These are phyloP conservation scores for Acrossocheilus fasciatus DNA, from an alignment of 2,797 vertebrate genomes.

Conservation along the genomic window DNA sequence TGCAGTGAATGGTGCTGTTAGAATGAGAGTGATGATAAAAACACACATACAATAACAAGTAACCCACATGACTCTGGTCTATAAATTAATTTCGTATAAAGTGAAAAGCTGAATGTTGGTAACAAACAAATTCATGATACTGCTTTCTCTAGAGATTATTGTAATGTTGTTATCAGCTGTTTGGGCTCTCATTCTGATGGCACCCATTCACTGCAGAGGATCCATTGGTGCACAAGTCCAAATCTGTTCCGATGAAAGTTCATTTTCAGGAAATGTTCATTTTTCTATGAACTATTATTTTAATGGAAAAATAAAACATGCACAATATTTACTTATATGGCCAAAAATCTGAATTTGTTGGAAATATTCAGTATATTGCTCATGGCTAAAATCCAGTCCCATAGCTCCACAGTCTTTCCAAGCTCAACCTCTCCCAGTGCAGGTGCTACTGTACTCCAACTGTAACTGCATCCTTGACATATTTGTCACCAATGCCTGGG, in stretches of 20 bases:
- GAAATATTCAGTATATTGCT: neutral
- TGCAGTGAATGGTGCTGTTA: neutral
- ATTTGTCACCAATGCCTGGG: conserved; percentile 3
- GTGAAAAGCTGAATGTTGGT: neutral
- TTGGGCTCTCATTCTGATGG: neutral
- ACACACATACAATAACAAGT: neutral
- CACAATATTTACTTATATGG: neutral
- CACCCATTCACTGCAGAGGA: neutral
- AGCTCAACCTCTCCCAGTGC: neutral
- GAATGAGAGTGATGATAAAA: neutral
- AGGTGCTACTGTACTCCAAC: neutral
- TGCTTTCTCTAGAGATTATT: neutral
- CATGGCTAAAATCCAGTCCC: neutral
- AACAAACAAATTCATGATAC: neutral
- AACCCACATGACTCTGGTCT: no score
- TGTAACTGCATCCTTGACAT: neutral
- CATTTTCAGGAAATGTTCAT: neutral
- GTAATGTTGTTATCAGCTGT: neutral
- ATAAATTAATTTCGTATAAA: neutral
- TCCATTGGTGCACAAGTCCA: neutral
- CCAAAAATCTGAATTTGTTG: neutral
- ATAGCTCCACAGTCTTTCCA: neutral
- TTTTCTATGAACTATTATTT: neutral
- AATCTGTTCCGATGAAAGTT: neutral
- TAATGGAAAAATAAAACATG: neutral